Evolutionary conservation across 2,888 invertebrate species (phyloP).

Genomic region (Sepiola atlantica): DNA sequence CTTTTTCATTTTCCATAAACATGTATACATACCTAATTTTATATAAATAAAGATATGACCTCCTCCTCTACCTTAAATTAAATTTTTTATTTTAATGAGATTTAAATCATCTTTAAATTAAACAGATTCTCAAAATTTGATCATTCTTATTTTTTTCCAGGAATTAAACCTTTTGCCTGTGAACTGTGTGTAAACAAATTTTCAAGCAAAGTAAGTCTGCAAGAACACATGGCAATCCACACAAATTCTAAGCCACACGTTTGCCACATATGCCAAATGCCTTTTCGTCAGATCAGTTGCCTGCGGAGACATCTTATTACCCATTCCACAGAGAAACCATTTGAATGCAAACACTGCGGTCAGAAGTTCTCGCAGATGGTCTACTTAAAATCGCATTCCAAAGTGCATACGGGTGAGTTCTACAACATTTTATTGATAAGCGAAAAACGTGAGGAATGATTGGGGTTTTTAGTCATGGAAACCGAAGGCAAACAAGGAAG

Average conservation of each 20-base stretch:
- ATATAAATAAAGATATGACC: not conserved
- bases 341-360: conserved; percentile 64
- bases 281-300: conserved; percentile 70
- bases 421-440: not conserved
- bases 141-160: conserved; percentile 55
- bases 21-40: too few species aligned
- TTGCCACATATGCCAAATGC: conserved; percentile 64
- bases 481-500: too few species aligned
- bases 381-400: conserved; percentile 71
- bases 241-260: conserved; percentile 62
- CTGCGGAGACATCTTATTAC: conserved; percentile 68
- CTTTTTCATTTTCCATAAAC: too few species aligned
- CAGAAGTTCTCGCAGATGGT: conserved; percentile 67
- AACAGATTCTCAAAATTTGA: not conserved
- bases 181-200: conserved; percentile 67
- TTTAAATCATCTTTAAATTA: not conserved
- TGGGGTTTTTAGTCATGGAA: too few species aligned
- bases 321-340: conserved; percentile 65
- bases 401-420: conserved; percentile 67
- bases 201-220: conserved; percentile 69
- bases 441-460: not conserved
- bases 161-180: conserved; percentile 71
- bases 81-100: too few species aligned
- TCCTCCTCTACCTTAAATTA: not conserved
- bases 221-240: conserved; percentile 70